These are phyloP conservation scores for Lerista edwardsae DNA, from an alignment of 2,797 vertebrate genomes.

Conservation along the genomic window DNA sequence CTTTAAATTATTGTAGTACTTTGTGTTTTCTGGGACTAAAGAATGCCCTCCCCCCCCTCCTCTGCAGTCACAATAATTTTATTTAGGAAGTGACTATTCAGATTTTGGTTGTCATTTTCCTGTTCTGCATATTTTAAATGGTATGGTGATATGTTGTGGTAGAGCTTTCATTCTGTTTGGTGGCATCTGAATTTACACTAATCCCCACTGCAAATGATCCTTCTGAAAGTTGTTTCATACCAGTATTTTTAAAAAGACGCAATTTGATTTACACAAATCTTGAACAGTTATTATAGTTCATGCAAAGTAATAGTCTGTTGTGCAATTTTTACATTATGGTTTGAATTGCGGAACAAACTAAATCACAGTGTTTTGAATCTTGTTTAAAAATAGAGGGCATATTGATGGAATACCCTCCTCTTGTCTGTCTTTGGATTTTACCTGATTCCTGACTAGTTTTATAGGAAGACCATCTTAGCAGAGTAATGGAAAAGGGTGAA, in stretches of 20 bases:
- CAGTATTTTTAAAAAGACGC: neutral
- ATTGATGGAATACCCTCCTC: too few species aligned
- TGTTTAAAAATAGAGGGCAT: too few species aligned
- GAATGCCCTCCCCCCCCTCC: constrained; percentile 25
- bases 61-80: constrained; percentile 31
- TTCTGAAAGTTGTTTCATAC: neutral
- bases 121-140: constrained; percentile 43
- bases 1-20: constrained; percentile 27
- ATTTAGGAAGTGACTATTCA: constrained; percentile 24
- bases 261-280: neutral
- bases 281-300: neutral
- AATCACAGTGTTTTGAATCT: too few species aligned
- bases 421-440: too few species aligned
- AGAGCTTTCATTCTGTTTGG: constrained; percentile 20
- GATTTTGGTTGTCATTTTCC: constrained; percentile 30
- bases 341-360: too few species aligned
- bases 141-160: constrained; percentile 54
- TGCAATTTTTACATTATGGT: neutral
- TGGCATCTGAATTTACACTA: constrained; percentile 38
- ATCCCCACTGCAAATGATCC: constrained; percentile 12
- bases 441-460: too few species aligned
- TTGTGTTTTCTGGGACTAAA: constrained; percentile 44
- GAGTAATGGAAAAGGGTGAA: too few species aligned
- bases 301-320: neutral
- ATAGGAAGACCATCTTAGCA: too few species aligned